A percentile compares a stretch with the other conserved stretches of the same genome.
These are phyloP conservation scores for Malurus cyaneus DNA, from an alignment of 2,113 vertebrate species.

Conservation along the genomic window DNA sequence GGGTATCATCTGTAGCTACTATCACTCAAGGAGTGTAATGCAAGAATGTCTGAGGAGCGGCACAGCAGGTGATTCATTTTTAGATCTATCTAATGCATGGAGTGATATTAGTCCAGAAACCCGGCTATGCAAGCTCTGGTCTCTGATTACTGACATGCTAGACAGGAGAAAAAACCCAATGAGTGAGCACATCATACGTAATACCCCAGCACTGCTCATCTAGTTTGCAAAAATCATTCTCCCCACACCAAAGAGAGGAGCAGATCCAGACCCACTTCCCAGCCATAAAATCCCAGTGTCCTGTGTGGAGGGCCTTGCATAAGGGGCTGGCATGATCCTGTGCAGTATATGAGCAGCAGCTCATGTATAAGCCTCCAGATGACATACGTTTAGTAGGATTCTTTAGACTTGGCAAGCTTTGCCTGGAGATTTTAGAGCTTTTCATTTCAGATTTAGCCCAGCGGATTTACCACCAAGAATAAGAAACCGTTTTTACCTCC, in stretches of 20 bases:
- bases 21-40: background rate
- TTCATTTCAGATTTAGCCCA: conserved; percentile 11
- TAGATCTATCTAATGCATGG: background rate
- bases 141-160: background rate
- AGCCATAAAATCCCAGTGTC: background rate
- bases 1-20: background rate
- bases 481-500: background rate
- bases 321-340: background rate
- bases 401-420: conserved; percentile 1
- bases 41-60: background rate
- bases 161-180: fast-evolving
- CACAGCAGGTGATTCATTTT: background rate
- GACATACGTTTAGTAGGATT: background rate
- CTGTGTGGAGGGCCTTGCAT: background rate
- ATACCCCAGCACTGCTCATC: background rate
- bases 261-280: background rate
- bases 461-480: background rate
- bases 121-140: background rate
- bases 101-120: background rate
- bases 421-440: background rate
- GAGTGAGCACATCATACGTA: background rate
- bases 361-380: background rate
- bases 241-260: background rate
- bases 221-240: background rate
- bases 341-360: background rate